A percentile compares a stretch with the other conserved stretches of the same genome.
Conservation (phyloP, 37 sponge, comb jelly and placozoan species). For the Diacarnus erythraeanus region DNA sequence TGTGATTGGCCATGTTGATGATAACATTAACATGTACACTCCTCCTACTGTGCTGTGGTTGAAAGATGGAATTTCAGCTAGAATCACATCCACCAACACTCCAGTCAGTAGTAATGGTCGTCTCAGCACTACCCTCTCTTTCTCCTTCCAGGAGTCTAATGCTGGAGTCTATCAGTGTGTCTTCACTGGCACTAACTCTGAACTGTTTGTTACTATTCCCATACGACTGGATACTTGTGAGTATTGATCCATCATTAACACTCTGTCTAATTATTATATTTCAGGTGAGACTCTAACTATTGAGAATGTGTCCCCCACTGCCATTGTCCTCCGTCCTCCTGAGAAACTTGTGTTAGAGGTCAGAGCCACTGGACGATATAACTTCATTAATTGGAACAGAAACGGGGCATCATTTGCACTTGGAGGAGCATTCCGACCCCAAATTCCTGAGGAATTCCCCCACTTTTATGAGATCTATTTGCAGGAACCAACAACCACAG, state of each 20-base stretch:
- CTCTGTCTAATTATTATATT: not conserved
- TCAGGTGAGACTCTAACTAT: not conserved
- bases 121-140: not conserved
- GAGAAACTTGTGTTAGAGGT: conserved; percentile 40
- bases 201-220: conserved; percentile 23
- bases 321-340: conserved; percentile 35
- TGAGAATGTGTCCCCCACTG: conserved; percentile 21
- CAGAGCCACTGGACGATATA: conserved; percentile 32
- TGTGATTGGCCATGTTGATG: conserved; percentile 4
- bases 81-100: not conserved
- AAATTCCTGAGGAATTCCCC: not conserved
- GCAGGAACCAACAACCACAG: conserved; percentile 12
- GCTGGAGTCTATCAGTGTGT: conserved; percentile 51
- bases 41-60: conserved; percentile 25
- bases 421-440: too few species aligned
- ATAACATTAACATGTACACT: not conserved
- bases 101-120: conserved; percentile 5
- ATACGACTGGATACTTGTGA: conserved; percentile 40
- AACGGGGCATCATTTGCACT: not conserved
- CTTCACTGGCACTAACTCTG: conserved; percentile 16
- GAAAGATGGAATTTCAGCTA: conserved; percentile 16
- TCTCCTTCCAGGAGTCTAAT: conserved; percentile 20
- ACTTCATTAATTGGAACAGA: not conserved
- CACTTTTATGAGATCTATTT: conserved; percentile 37
- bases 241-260: not conserved